Evolutionary conservation across 2,113 vertebrate species (phyloP).

Genomic region (Baryphthengus martii): DNA sequence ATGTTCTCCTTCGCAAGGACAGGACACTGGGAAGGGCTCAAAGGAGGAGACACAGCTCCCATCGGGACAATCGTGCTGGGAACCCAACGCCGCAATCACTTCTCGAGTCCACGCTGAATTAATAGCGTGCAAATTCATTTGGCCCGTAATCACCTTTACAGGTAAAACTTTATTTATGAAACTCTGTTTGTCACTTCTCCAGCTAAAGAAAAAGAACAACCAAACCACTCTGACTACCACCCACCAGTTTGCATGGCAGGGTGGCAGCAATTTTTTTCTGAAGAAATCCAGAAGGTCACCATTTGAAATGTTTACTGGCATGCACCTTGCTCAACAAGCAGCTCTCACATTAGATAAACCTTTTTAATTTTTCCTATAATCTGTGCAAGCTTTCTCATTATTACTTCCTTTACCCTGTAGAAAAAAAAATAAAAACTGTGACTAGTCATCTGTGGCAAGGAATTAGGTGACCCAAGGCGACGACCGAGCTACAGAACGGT

Average conservation of each 20-base stretch:
- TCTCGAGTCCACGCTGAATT: background rate
- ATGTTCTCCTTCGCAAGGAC: background rate
- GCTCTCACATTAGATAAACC: background rate
- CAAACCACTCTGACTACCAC: background rate
- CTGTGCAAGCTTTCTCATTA: background rate
- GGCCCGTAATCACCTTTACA: background rate
- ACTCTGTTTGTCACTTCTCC: background rate
- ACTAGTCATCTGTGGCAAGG: background rate
- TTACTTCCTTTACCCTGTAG: background rate
- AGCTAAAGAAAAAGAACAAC: background rate
- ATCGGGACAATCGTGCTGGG: fast-evolving
- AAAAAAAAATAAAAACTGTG: background rate
- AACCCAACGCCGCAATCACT: background rate
- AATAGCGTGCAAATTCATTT: background rate
- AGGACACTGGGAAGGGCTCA: background rate
- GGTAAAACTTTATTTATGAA: background rate
- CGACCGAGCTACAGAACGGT: background rate
- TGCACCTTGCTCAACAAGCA: background rate
- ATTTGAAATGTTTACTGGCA: fast-evolving
- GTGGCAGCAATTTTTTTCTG: background rate
- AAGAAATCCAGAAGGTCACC: background rate
- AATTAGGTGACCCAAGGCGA: background rate
- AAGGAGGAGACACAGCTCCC: fast-evolving
- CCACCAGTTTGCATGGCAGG: background rate
- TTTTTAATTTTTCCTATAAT: background rate